phyloP scores from a whole-genome alignment of 1,140 invertebrate genomes.

The Plutomurus gul region DNA sequence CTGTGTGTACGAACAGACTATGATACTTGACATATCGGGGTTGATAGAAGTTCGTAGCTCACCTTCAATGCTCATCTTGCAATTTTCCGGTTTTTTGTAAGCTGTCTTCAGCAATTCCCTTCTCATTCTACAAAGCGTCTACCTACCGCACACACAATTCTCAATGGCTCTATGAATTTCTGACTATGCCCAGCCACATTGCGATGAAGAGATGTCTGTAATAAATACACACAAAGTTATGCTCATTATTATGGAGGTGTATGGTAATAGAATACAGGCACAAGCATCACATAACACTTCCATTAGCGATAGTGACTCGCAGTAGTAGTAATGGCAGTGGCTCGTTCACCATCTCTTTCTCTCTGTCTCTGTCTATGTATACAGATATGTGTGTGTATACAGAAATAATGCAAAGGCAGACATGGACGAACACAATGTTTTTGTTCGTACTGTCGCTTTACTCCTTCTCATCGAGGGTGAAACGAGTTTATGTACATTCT shows the following conservation, averaged over 20 bases:
- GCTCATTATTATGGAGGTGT: background rate
- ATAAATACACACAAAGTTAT: background rate
- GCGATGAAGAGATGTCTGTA: background rate
- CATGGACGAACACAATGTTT: background rate
- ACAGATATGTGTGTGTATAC: background rate
- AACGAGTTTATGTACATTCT: conserved; percentile 17
- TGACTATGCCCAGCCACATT: background rate
- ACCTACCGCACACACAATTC: conserved; percentile 21
- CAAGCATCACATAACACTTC: too few relatives aligned
- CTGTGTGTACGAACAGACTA: background rate
- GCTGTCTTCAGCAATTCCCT: background rate
- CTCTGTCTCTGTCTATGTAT: background rate
- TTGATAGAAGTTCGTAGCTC: too few relatives aligned
- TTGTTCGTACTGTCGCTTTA: background rate
- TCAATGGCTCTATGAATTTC: background rate
- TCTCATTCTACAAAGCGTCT: background rate
- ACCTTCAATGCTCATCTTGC: too few relatives aligned
- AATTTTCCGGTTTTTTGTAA: background rate
- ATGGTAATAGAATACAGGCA: too few relatives aligned
- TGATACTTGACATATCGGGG: background rate
- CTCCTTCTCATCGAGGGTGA: background rate
- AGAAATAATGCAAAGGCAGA: conserved; percentile 2
- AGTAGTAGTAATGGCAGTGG: too few relatives aligned
- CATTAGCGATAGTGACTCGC: too few relatives aligned
- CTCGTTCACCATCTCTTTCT: too few relatives aligned